Evolutionary conservation across 2,797 vertebrate genomes (phyloP).

Genomic region (Florisuga fusca): DNA sequence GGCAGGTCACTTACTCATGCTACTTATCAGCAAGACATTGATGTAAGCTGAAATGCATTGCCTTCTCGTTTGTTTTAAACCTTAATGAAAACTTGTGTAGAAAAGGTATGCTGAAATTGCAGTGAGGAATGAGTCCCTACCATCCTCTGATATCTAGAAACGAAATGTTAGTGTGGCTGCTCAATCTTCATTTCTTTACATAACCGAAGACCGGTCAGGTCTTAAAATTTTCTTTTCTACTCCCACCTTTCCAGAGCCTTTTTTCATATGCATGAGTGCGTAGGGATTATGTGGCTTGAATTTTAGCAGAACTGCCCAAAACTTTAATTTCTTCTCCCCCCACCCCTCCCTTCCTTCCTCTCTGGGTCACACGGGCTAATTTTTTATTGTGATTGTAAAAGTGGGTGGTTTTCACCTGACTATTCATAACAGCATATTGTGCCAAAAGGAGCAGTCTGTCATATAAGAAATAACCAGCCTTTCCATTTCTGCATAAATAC

Average conservation of each 20-base stretch:
- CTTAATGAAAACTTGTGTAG: conserved; percentile 53
- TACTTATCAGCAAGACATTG: neutral
- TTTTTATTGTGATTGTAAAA: conserved; percentile 28
- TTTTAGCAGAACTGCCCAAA: neutral
- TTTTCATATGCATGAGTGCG: neutral
- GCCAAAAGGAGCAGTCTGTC: neutral
- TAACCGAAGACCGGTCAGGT: conserved; percentile 34
- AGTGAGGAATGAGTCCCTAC: conserved; percentile 37
- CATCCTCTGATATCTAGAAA: conserved; percentile 13
- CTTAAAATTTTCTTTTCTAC: conserved; percentile 39
- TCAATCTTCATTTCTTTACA: conserved; percentile 45
- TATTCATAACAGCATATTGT: neutral
- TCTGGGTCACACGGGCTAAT: conserved; percentile 38
- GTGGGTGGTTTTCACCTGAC: conserved; percentile 14
- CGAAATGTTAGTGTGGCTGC: conserved; percentile 18
- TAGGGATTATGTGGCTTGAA: neutral
- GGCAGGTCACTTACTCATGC: conserved; percentile 47
- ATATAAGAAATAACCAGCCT: conserved; percentile 34
- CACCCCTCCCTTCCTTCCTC: neutral
- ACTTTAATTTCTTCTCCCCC: neutral
- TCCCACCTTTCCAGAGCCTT: neutral
- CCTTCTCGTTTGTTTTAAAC: conserved; percentile 58
- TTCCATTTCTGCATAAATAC: conserved; percentile 34
- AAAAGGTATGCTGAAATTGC: conserved; percentile 34
- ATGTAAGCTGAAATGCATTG: conserved; percentile 5